Conservation (phyloP, 1,140 invertebrate genomes). For the Stegodyphus mimosarum region DNA sequence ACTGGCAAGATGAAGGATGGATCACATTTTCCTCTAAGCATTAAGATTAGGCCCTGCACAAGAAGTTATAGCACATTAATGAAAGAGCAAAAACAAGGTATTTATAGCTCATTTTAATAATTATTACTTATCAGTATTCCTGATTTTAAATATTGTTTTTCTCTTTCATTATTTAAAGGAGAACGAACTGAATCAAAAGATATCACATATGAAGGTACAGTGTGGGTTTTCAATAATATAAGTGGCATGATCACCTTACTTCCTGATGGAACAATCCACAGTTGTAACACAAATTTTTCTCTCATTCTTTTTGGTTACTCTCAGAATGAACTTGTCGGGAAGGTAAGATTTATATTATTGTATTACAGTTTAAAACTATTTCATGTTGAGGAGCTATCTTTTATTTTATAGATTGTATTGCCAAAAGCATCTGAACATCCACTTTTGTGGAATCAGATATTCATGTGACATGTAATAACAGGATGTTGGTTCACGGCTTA, state of each 20-base stretch:
- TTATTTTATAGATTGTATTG: too few species aligned
- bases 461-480: too few species aligned
- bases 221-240: constrained; percentile 75
- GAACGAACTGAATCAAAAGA: neutral
- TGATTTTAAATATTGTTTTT: too few species aligned
- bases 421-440: too few species aligned
- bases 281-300: constrained; percentile 77
- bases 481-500: too few species aligned
- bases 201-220: constrained; percentile 64
- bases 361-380: too few species aligned
- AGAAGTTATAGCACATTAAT: neutral
- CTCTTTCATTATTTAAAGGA: too few species aligned
- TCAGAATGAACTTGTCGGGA: constrained; percentile 73
- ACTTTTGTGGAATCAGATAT: too few species aligned
- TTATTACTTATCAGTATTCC: neutral
- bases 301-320: constrained; percentile 76
- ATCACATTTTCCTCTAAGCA: constrained; percentile 74
- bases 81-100: neutral
- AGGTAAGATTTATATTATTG: constrained; percentile 65
- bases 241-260: constrained; percentile 77
- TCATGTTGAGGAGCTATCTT: too few species aligned
- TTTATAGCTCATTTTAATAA: neutral
- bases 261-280: constrained; percentile 74
- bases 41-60: constrained; percentile 70
- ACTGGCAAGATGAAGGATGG: constrained; percentile 76